These are phyloP conservation scores for Hypomecis punctinalis DNA, from an alignment of 2,888 invertebrate genomes.

Conservation along the genomic window DNA sequence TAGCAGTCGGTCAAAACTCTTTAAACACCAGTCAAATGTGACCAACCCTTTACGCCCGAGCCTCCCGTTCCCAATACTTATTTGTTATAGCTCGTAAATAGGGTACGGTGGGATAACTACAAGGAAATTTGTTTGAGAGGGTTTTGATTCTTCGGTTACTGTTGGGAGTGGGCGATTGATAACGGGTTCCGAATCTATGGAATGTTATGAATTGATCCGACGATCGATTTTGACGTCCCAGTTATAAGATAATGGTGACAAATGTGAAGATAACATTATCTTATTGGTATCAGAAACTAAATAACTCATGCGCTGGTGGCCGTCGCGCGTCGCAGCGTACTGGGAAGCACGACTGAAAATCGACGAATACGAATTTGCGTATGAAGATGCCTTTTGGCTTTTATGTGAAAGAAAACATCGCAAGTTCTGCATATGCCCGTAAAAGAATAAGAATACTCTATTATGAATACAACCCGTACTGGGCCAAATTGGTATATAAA, in stretches of 20 bases:
- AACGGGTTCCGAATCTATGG: conserved; percentile 11
- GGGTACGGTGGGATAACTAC: conserved; percentile 45
- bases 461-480: no score
- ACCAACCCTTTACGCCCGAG: conserved; percentile 34
- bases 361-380: no score
- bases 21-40: conserved; percentile 10
- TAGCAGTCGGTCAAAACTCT: background rate
- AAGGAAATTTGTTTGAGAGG: conserved; percentile 49
- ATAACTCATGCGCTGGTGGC: no score
- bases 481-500: no score
- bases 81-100: conserved; percentile 60
- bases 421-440: no score
- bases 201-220: conserved; percentile 2
- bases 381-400: no score
- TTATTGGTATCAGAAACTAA: no score
- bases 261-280: background rate
- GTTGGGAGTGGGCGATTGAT: conserved; percentile 27
- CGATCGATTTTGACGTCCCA: background rate
- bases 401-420: no score
- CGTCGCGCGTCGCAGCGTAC: no score
- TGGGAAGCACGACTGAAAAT: no score
- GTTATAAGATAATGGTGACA: conserved; percentile 1
- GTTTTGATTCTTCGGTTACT: conserved; percentile 39
- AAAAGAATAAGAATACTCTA: no score
- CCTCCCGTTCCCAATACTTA: conserved; percentile 59